Evolutionary conservation across 37 sponge, comb jelly and placozoan species (phyloP).

Genomic region (Beroe forskalii): DNA sequence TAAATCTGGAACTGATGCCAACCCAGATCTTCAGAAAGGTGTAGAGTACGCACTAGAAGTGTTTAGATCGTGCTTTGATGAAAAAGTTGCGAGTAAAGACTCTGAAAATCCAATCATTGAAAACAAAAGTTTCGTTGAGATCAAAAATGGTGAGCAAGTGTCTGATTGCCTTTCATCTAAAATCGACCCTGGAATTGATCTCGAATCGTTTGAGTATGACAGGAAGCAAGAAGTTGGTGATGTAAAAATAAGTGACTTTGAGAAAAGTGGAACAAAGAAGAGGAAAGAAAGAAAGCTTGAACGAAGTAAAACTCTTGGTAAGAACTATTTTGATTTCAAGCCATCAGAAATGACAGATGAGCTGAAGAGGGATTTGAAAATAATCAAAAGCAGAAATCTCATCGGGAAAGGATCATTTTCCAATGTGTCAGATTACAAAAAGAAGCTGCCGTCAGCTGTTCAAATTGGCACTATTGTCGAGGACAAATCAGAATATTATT

Average conservation of each 20-base stretch:
- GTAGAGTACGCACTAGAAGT: slow-evolving; percentile 19
- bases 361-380: slow-evolving; percentile 45
- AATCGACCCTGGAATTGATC: slow-evolving; percentile 56
- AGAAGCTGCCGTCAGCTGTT: slow-evolving; percentile 57
- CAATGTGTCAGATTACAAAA: slow-evolving; percentile 60
- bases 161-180: slow-evolving; percentile 34
- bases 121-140: slow-evolving; percentile 35
- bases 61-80: slow-evolving; percentile 20
- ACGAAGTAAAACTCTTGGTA: slow-evolving; percentile 39
- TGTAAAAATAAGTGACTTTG: slow-evolving; percentile 21
- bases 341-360: slow-evolving; percentile 63
- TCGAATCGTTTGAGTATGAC: slow-evolving; percentile 42
- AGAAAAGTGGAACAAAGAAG: background rate
- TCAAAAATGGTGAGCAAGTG: background rate
- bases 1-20: background rate
- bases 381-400: slow-evolving; percentile 44
- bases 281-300: slow-evolving; percentile 7
- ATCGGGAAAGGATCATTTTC: slow-evolving; percentile 40
- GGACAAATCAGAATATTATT: slow-evolving; percentile 35
- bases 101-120: slow-evolving; percentile 28
- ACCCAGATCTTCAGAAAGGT: slow-evolving; percentile 2
- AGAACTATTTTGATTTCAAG: slow-evolving; percentile 59
- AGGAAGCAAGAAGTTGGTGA: slow-evolving; percentile 6
- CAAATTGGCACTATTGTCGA: slow-evolving; percentile 59
- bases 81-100: background rate